Conservation (phyloP, 2,113 vertebrate species). For the Prunella fulvescens region DNA sequence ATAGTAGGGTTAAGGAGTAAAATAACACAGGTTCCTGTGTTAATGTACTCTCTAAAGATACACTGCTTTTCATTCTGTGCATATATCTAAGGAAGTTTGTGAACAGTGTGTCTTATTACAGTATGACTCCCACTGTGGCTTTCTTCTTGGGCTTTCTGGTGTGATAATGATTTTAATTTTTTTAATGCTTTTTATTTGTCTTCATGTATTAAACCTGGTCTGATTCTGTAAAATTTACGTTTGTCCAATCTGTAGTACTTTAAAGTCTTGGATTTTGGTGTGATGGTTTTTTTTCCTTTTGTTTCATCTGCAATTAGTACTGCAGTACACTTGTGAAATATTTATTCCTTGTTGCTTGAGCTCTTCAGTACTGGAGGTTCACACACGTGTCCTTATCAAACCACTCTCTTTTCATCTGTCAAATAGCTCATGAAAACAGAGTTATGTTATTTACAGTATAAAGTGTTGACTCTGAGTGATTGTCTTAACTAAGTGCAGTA, state of each 20-base stretch:
- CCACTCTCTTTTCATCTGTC: background rate
- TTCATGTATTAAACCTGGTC: background rate
- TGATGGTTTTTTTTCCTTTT: accelerated
- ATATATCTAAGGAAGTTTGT: background rate
- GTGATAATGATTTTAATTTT: background rate
- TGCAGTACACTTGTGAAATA: background rate
- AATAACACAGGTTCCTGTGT: background rate
- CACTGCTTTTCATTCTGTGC: background rate
- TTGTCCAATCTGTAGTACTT: background rate
- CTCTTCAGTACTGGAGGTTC: background rate
- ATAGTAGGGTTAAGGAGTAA: background rate
- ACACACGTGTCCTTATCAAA: background rate
- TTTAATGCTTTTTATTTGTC: background rate
- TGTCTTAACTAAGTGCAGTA: background rate
- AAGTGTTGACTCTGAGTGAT: background rate
- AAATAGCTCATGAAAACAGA: background rate
- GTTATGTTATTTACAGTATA: background rate
- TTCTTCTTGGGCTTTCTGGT: background rate
- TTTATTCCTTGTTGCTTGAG: background rate
- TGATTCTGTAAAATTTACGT: background rate
- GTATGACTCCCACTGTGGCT: background rate
- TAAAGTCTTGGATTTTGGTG: background rate
- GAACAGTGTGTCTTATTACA: background rate
- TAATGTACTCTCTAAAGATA: background rate
- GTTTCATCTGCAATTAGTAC: background rate